Percentiles rank a stretch among this genome's conserved stretches.
These are phyloP conservation scores for Loriculus beryllinus DNA, from an alignment of 2,797 vertebrate species.

Conservation along the genomic window DNA sequence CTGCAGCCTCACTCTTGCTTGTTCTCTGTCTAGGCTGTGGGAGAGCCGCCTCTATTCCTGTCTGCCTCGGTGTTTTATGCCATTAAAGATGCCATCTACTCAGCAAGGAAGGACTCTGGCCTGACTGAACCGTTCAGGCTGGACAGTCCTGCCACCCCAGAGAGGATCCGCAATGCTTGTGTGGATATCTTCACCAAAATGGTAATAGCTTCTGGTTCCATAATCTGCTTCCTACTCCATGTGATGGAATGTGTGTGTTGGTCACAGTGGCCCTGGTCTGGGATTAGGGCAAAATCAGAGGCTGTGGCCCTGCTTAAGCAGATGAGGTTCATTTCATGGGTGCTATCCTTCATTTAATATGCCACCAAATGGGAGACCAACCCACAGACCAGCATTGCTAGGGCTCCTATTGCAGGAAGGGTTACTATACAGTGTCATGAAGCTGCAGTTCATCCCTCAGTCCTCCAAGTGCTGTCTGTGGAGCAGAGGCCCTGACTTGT, in stretches of 20 bases:
- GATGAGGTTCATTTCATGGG: background rate
- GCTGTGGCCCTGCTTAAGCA: background rate
- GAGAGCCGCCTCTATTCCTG: conserved; percentile 94
- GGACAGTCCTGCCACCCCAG: conserved; percentile 91
- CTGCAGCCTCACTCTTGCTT: background rate
- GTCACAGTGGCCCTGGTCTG: background rate
- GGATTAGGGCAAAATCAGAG: background rate
- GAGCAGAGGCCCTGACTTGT: background rate
- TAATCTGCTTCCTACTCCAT: background rate
- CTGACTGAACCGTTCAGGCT: conserved; percentile 79
- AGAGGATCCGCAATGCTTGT: conserved; percentile 91
- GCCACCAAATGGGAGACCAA: background rate
- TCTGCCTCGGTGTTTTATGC: conserved; percentile 91
- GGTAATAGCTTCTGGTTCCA: conserved; percentile 72
- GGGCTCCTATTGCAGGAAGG: background rate
- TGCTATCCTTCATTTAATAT: background rate
- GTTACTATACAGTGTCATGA: background rate
- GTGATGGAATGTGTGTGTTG: background rate
- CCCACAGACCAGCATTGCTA: background rate
- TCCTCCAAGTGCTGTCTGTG: background rate
- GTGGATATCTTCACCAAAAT: conserved; percentile 87
- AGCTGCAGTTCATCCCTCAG: background rate
- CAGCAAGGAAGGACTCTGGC: conserved; percentile 76
- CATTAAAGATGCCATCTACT: conserved; percentile 88
- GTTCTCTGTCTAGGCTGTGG: conserved; percentile 83